Evolutionary conservation across 2,113 vertebrate genomes (phyloP).

Genomic region (Romanogobio albipinnatus): DNA sequence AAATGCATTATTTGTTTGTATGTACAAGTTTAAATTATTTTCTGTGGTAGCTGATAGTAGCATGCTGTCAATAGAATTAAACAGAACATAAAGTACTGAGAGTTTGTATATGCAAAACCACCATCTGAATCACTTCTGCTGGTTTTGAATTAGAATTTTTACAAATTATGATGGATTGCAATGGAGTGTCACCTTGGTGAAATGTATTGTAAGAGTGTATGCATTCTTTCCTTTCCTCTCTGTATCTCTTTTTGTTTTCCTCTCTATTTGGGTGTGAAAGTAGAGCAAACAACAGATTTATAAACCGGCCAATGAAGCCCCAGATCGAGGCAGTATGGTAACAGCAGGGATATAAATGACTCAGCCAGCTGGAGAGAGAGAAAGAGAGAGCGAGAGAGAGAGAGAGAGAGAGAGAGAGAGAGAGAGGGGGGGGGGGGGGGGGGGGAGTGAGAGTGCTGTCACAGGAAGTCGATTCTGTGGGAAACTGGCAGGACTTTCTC

Average conservation of each 20-base stretch:
- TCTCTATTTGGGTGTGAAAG: constrained; percentile 41
- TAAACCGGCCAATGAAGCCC: constrained; percentile 51
- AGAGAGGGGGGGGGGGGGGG: constrained; percentile 2
- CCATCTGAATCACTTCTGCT: background rate
- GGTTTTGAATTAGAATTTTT: background rate
- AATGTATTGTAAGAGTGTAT: background rate
- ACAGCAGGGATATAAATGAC: constrained; percentile 53
- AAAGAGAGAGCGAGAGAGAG: constrained; percentile 11
- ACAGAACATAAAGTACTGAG: background rate
- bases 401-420: constrained; percentile 22
- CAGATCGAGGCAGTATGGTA: constrained; percentile 45
- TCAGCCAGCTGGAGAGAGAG: constrained; percentile 38
- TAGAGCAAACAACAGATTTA: constrained; percentile 54
- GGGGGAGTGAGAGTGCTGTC: constrained; percentile 23
- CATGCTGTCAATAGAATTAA: background rate
- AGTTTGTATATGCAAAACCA: background rate
- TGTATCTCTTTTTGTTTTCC: background rate
- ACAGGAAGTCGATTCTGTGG: constrained; percentile 52
- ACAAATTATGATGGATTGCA: background rate
- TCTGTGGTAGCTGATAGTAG: background rate
- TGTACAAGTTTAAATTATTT: background rate
- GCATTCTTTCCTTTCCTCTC: background rate
- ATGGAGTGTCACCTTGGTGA: background rate
- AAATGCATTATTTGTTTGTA: background rate
- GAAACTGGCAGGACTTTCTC: constrained; percentile 64